Percentiles rank a stretch among this genome's conserved stretches.
These are phyloP conservation scores for Nomada lathburiana DNA, from an alignment of 2,888 invertebrate genomes.

Conservation along the genomic window DNA sequence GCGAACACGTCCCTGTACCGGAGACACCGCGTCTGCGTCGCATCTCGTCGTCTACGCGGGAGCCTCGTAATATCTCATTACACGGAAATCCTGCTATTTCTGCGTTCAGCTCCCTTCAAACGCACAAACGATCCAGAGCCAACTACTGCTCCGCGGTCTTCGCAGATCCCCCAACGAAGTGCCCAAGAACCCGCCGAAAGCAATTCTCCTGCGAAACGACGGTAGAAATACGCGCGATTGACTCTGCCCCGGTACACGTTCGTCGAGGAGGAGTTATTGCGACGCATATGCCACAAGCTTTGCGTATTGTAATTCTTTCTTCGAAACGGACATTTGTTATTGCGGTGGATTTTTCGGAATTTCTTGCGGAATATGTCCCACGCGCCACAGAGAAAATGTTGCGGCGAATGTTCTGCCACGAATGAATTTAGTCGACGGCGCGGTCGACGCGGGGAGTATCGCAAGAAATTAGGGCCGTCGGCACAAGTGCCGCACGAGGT, in stretches of 20 bases:
- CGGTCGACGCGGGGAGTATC: too few relatives aligned
- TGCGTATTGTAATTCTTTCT: too few relatives aligned
- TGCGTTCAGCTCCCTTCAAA: neutral
- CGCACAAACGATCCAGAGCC: neutral
- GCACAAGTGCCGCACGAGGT: too few relatives aligned
- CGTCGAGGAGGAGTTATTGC: neutral
- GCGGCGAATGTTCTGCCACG: too few relatives aligned
- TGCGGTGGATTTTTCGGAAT: too few relatives aligned
- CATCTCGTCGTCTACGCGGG: neutral
- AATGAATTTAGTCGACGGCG: too few relatives aligned
- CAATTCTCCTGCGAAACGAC: neutral
- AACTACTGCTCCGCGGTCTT: neutral
- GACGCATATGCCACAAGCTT: too few relatives aligned
- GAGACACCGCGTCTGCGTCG: neutral
- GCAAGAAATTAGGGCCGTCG: too few relatives aligned
- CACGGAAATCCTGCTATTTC: slow-evolving; percentile 17
- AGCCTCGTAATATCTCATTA: slow-evolving; percentile 19
- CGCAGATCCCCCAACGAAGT: neutral
- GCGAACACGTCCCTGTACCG: neutral
- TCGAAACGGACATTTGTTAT: too few relatives aligned
- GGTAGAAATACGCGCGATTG: neutral
- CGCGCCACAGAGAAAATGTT: too few relatives aligned
- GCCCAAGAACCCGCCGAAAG: neutral
- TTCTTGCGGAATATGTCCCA: too few relatives aligned
- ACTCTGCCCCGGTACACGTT: neutral